These are phyloP conservation scores for Dufourea novaeangliae DNA, from an alignment of 1,140 invertebrate species.

Conservation along the genomic window DNA sequence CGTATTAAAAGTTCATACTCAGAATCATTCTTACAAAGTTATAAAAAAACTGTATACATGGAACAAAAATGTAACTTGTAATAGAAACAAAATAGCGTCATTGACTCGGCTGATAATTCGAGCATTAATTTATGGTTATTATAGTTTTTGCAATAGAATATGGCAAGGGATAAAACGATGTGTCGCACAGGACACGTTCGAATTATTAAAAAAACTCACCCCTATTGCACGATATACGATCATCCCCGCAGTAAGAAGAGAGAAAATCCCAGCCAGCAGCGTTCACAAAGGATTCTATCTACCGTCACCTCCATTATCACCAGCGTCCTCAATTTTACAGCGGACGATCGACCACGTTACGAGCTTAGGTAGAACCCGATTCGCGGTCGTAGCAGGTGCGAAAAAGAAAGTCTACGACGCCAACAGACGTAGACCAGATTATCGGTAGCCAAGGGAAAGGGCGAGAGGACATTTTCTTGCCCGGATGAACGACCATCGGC, in stretches of 20 bases:
- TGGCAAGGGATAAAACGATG: too few species aligned
- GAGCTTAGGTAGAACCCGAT: background rate
- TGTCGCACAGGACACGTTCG: background rate
- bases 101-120: too few species aligned
- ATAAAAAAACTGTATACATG: too few species aligned
- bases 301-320: background rate
- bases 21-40: too few species aligned
- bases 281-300: slow-evolving; percentile 2
- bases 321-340: background rate
- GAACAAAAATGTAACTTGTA: too few species aligned
- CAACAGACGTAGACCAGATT: background rate
- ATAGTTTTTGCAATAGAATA: too few species aligned
- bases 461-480: background rate
- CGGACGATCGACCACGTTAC: background rate
- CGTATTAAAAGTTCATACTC: too few species aligned
- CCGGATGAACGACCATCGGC: background rate
- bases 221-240: background rate
- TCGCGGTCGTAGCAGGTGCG: background rate
- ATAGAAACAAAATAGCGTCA: too few species aligned
- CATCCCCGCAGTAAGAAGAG: background rate
- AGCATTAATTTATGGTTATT: too few species aligned
- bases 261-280: background rate
- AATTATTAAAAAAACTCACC: background rate
- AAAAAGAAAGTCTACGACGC: background rate
- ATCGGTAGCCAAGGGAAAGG: slow-evolving; percentile 5